Evolutionary conservation across 2,797 vertebrate genomes (phyloP), one percentile per base, ranked within the genome.

Genomic region (Rhynchotus rufescens): DNA sequence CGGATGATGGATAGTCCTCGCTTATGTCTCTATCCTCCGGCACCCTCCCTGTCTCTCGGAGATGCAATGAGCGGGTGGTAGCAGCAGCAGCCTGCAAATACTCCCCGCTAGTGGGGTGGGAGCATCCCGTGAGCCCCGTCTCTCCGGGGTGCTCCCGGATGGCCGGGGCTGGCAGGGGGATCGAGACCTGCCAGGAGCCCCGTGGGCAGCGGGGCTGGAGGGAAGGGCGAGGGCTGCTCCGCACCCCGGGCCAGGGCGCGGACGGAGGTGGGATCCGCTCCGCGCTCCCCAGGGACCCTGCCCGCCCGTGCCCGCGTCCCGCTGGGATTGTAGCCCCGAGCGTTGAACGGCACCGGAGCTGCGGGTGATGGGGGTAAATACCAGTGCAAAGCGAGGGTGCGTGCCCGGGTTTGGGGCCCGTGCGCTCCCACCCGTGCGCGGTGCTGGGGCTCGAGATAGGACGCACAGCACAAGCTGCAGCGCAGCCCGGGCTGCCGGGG

Each of bases 21-120:
- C 9, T 19, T 13, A 2, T 4, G 15, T 42, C 54, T 57, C 60
- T 62, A 57, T n/a, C 36, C 60, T 47, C 54, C 38, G 38, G 59
- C 30, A 4, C 32, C 15, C 30, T 65, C 23, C n/a, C 40, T 15
- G 4, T 64, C 36, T 25, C 38, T 60, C 40, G 5, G 64, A 45
- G 40, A 1, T 20, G 7, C 44, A 30, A 7, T 10, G 40, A 47
- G 56, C 77, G 21, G 36, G 36, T 36, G 80, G 13, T 34, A 36
- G 3, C 1, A 51, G 3, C 1, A 51, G 21, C 49, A 12, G 20
- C 59, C 14, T 15, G 56, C 45, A 4, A 0, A 0, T 15, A 0
- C 13, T n/a, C 21, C 45, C n/a, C 26, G 30, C 13, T 12, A n/a
- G 72, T 2, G 25, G 38, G 36, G 1, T 28, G 20, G 38, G 9